A percentile compares a stretch with the other conserved stretches of the same genome.
These are phyloP conservation scores for Danio jaintianensis DNA, from an alignment of 2,797 vertebrate species.

Conservation along the genomic window DNA sequence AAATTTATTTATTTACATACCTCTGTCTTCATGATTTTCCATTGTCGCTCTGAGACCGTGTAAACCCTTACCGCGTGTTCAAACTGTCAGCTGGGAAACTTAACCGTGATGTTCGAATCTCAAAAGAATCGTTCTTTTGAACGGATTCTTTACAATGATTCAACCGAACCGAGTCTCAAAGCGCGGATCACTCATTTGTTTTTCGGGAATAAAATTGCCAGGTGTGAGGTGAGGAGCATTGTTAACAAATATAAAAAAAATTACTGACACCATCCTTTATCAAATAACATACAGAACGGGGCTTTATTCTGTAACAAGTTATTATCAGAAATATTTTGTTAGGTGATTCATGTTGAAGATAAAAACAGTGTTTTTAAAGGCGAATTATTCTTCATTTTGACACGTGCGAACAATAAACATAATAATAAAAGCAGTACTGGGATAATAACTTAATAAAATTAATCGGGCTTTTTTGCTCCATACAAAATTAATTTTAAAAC, in stretches of 20 bases:
- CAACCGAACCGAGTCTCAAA: neutral
- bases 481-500: neutral
- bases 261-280: neutral
- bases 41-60: neutral
- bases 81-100: neutral
- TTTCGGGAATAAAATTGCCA: neutral
- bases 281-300: neutral
- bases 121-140: constrained; percentile 5
- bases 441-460: no score
- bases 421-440: neutral
- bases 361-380: neutral
- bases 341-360: no score
- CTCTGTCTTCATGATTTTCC: constrained; percentile 4
- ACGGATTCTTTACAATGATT: constrained; percentile 20
- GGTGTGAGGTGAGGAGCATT: neutral
- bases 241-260: neutral
- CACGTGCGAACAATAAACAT: neutral
- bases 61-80: neutral
- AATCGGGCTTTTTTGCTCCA: no score
- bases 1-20: constrained; percentile 8
- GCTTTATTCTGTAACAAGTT: no score
- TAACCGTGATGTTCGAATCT: neutral
- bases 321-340: no score
- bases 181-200: no score
- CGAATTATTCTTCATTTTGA: neutral